phyloP scores from a whole-genome alignment of 2,888 invertebrate genomes.

The Bhutanitis thaidina region DNA sequence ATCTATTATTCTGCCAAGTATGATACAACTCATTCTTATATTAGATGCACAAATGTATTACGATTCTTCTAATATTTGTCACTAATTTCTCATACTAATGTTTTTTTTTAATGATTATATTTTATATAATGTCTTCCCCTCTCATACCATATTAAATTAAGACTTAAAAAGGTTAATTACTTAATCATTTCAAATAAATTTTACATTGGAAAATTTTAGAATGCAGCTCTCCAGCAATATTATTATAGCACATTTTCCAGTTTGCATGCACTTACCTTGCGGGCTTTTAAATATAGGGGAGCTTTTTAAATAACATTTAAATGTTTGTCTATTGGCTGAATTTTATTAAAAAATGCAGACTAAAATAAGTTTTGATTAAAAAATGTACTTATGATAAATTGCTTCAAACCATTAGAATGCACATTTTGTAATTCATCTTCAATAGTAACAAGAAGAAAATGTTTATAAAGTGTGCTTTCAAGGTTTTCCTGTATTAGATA shows the following conservation, averaged over 20 bases:
- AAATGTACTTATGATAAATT: slow-evolving; percentile 44
- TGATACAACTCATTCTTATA: slow-evolving; percentile 17
- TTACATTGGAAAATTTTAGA: slow-evolving; percentile 38
- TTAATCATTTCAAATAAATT: slow-evolving; percentile 22
- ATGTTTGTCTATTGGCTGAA: slow-evolving; percentile 65
- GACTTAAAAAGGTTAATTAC: slow-evolving; percentile 28
- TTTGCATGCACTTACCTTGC: slow-evolving; percentile 66
- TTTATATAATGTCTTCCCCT: slow-evolving; percentile 47
- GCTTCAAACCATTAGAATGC: slow-evolving; percentile 34
- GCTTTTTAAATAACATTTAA: slow-evolving; percentile 46
- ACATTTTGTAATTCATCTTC: no score
- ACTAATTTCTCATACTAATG: slow-evolving; percentile 26
- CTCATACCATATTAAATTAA: slow-evolving; percentile 23
- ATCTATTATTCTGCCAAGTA: neutral
- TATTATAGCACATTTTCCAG: slow-evolving; percentile 63
- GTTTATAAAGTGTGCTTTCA: no score
- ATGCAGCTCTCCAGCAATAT: slow-evolving; percentile 55
- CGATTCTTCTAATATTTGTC: slow-evolving; percentile 12
- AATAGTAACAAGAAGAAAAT: no score
- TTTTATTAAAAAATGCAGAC: slow-evolving; percentile 35
- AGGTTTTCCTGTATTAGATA: slow-evolving; percentile 22
- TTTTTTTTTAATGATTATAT: slow-evolving; percentile 4
- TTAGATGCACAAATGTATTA: slow-evolving; percentile 41
- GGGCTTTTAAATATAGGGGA: slow-evolving; percentile 61
- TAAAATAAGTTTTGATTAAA: slow-evolving; percentile 29